Evolutionary conservation across 2,888 invertebrate genomes (phyloP).

Genomic region (Volucella inanis): DNA sequence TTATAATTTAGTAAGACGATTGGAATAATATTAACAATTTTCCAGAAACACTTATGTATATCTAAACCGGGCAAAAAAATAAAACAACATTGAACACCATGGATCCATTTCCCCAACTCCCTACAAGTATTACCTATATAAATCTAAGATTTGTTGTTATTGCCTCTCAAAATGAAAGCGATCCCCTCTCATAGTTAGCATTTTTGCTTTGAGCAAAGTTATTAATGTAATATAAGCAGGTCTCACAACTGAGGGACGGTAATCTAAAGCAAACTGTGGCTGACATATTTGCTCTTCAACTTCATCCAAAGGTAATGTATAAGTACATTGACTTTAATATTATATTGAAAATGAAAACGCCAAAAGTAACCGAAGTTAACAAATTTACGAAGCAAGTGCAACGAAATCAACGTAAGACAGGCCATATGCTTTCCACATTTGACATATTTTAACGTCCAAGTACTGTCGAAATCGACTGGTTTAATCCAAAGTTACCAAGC

Average conservation of each 20-base stretch:
- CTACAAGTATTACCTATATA: too few species aligned
- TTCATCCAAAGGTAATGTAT: background rate
- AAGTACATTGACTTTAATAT: background rate
- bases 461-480: too few species aligned
- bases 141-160: slow-evolving; percentile 9
- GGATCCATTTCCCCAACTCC: background rate
- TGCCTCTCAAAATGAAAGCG: background rate
- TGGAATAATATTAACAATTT: too few species aligned
- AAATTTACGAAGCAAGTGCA: background rate
- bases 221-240: too few species aligned
- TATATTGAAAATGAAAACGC: background rate
- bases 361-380: background rate
- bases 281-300: slow-evolving; percentile 1
- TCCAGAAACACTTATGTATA: too few species aligned
- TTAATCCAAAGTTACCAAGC: too few species aligned
- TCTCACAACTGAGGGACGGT: background rate
- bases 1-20: too few species aligned
- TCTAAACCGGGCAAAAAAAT: background rate
- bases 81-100: background rate
- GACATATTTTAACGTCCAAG: too few species aligned
- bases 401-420: too few species aligned
- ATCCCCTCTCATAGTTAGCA: too few species aligned
- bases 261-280: slow-evolving; percentile 1
- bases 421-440: too few species aligned
- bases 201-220: too few species aligned